Evolutionary conservation across 2,888 invertebrate genomes (phyloP).

Genomic region (Piscicola geometra): DNA sequence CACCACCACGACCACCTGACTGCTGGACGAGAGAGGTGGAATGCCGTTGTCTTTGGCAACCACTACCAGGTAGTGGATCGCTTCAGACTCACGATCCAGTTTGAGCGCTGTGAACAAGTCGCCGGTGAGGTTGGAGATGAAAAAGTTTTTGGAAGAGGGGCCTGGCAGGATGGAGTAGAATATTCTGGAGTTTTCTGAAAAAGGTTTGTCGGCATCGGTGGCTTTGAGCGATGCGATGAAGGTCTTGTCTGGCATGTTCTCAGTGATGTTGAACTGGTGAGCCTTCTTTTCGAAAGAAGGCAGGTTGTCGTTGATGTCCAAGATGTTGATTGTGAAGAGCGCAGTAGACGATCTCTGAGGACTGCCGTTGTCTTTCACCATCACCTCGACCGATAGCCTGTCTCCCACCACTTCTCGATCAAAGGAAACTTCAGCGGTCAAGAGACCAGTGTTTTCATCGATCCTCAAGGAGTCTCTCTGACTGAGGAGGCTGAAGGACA

Average conservation of each 20-base stretch:
- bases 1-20: constrained; percentile 10
- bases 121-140: not conserved
- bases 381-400: constrained; percentile 9
- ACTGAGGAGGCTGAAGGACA: constrained; percentile 15
- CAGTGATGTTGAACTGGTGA: constrained; percentile 26
- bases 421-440: constrained; percentile 17
- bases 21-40: not conserved
- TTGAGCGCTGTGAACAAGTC: constrained; percentile 12
- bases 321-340: not conserved
- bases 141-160: not conserved
- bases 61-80: constrained; percentile 9
- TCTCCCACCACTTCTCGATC: constrained; percentile 26
- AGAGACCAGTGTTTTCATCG: constrained; percentile 1
- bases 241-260: constrained; percentile 10
- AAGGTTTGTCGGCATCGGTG: constrained; percentile 17
- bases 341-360: constrained; percentile 20
- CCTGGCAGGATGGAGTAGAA: constrained; percentile 22
- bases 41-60: constrained; percentile 13
- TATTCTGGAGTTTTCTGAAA: constrained; percentile 25
- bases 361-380: constrained; percentile 28
- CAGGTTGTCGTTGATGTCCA: constrained; percentile 40
- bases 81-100: constrained; percentile 17
- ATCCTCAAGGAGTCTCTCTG: not conserved
- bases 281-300: constrained; percentile 21
- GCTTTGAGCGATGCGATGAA: constrained; percentile 15